Conservation (phyloP, 1,140 invertebrate species). For the Drosophila murphyi region DNA sequence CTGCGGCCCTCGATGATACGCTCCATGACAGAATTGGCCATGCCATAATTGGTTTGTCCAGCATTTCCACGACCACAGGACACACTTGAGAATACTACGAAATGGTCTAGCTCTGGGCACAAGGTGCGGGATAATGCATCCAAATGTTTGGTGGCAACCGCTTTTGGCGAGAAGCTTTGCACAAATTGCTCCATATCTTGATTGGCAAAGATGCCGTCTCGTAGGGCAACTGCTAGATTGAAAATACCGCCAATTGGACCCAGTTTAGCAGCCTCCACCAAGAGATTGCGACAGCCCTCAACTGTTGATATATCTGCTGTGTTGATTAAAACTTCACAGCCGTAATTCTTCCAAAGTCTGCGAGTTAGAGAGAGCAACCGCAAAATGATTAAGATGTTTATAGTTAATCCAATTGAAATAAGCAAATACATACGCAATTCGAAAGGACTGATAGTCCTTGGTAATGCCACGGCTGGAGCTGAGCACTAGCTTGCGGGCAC, state of each 20-base stretch:
- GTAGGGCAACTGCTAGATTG: constrained; percentile 91
- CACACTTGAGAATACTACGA: constrained; percentile 94
- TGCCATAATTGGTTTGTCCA: constrained; percentile 95
- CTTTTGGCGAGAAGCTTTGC: constrained; percentile 87
- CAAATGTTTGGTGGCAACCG: constrained; percentile 86
- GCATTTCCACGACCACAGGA: constrained; percentile 94
- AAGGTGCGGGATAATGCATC: constrained; percentile 86
- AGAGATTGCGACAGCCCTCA: constrained; percentile 87
- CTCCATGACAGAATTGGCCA: constrained; percentile 91
- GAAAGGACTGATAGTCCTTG: constrained; percentile 91
- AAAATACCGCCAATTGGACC: constrained; percentile 92
- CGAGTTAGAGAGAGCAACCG: too few relatives aligned
- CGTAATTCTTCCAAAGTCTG: constrained; percentile 88
- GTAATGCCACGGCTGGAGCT: constrained; percentile 91
- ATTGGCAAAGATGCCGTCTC: constrained; percentile 88
- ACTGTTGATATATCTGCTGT: constrained; percentile 88
- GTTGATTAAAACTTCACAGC: constrained; percentile 87
- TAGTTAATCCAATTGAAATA: not conserved
- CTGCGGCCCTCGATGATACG: constrained; percentile 88
- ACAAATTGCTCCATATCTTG: constrained; percentile 87
- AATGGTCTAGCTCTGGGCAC: constrained; percentile 87
- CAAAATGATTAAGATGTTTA: not conserved
- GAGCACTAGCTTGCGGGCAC: constrained; percentile 91
- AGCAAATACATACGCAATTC: constrained; percentile 85
- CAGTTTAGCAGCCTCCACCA: constrained; percentile 87